Conservation (phyloP, 2,797 vertebrate genomes). For the Gobio occitaniae region DNA sequence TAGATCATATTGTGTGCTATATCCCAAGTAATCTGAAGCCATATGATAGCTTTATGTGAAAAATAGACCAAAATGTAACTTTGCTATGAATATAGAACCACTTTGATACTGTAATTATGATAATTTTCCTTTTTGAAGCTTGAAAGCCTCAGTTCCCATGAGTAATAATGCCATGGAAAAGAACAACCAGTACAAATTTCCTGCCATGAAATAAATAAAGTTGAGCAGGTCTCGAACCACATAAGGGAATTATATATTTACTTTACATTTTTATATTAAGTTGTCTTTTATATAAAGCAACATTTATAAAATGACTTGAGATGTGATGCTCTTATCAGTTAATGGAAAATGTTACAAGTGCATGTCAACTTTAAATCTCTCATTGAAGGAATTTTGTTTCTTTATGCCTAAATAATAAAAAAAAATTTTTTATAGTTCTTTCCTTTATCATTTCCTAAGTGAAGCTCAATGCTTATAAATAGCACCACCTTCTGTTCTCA, state of each 20-base stretch:
- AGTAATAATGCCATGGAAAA: not conserved
- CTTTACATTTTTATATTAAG: not conserved
- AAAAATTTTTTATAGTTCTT: not conserved
- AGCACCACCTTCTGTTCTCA: constrained; percentile 15
- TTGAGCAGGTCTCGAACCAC: not conserved
- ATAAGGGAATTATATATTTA: not conserved
- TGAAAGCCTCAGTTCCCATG: not conserved
- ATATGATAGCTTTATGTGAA: not conserved
- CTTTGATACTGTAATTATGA: not conserved
- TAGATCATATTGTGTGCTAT: not conserved
- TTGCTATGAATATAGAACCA: not conserved
- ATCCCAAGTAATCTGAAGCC: not conserved
- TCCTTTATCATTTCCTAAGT: not conserved
- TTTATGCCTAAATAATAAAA: not conserved
- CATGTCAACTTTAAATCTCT: not conserved
- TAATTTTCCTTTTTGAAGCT: not conserved
- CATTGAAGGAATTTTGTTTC: not conserved
- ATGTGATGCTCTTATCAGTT: not conserved
- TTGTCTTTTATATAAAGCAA: not conserved
- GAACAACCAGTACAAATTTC: not conserved
- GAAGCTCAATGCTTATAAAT: constrained; percentile 1
- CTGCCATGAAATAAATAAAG: not conserved
- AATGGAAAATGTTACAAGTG: not conserved
- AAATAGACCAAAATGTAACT: not conserved
- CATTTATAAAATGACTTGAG: not conserved